Base-by-base conservation (phyloP, 1,140 invertebrate species). In the Daktulosphaira vitifoliae region DNA sequence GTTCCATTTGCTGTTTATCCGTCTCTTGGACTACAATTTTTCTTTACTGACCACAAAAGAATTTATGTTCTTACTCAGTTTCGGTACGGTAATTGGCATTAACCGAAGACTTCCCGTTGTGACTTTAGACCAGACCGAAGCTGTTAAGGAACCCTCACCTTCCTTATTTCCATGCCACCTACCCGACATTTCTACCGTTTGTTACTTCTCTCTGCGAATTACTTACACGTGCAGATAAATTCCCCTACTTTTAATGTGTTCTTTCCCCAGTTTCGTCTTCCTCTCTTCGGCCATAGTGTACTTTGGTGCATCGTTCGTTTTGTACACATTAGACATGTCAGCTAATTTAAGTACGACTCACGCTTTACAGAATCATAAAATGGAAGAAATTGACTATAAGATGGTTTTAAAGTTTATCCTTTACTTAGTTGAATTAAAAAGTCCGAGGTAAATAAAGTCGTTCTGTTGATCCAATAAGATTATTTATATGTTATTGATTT, bases 11-110 rank as follows among this genome's bases (percentile, higher is more conserved):
- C n/a, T n/a, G n/a, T 9, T 15, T 8, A 8, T 29, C 0, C 1
- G 11, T 9, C 16, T 4, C 23, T 2, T 23, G 22, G 8, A 29
- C 3, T 6, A 26, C 49, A 22, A 7, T n/a, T 50, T 23, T 15
- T 25, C 11, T 48, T 48, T 20, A 23, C 20, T 8, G 46, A 16
- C 39, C 39, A 5, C n/a, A n/a, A n/a, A n/a, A 33, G 29, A 33
- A 33, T 33, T 33, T 6, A 33, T 20, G 18, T 11, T 8, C 20
- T 2, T 20, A 48, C 16, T 18, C 13, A 33, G 9, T 29, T 18
- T 33, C 33, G 11, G 39, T 16, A 22, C 33, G 38, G 42, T 56
- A 56, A 56, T 56, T 56, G 53, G 38, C 53, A 56, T 56, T 56
- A 56, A 38, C 53, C 37, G 38, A 44, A 56, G 37, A 56, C 22